Evolutionary conservation across 53 echinoderm and acorn worm genomes (phyloP).

Genomic region (Crossaster papposus): DNA sequence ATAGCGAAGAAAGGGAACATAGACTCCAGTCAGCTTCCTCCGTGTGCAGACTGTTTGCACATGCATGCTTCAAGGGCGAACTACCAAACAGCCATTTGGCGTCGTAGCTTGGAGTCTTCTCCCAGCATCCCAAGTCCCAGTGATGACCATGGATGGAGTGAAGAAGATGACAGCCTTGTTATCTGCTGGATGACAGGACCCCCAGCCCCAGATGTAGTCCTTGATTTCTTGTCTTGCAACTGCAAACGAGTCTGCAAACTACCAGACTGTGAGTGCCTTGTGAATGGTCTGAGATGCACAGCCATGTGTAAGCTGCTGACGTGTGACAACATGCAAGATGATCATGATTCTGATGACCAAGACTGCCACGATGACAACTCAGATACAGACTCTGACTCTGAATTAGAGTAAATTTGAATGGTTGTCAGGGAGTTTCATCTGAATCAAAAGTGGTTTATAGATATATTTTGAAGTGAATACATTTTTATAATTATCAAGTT

Average conservation of each 20-base stretch:
- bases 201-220: conserved; percentile 54
- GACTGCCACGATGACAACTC: neutral
- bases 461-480: too few relatives aligned
- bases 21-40: conserved; percentile 58
- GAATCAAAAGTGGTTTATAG: too few relatives aligned
- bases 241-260: conserved; percentile 23
- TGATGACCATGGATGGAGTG: conserved; percentile 51
- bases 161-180: conserved; percentile 12
- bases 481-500: too few relatives aligned
- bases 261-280: conserved; percentile 5
- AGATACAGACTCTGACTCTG: neutral
- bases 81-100: conserved; percentile 57
- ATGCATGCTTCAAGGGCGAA: conserved; percentile 55
- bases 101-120: neutral
- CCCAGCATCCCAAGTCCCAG: conserved; percentile 39
- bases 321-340: conserved; percentile 43
- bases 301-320: conserved; percentile 20
- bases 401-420: neutral
- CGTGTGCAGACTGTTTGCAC: conserved; percentile 53
- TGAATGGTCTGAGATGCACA: too few relatives aligned
- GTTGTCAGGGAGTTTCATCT: too few relatives aligned
- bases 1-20: conserved; percentile 37
- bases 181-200: conserved; percentile 45
- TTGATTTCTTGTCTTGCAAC: conserved; percentile 36
- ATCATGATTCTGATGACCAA: conserved; percentile 13